phyloP scores from a whole-genome alignment of 2,888 invertebrate species.

The Tyria jacobaeae region DNA sequence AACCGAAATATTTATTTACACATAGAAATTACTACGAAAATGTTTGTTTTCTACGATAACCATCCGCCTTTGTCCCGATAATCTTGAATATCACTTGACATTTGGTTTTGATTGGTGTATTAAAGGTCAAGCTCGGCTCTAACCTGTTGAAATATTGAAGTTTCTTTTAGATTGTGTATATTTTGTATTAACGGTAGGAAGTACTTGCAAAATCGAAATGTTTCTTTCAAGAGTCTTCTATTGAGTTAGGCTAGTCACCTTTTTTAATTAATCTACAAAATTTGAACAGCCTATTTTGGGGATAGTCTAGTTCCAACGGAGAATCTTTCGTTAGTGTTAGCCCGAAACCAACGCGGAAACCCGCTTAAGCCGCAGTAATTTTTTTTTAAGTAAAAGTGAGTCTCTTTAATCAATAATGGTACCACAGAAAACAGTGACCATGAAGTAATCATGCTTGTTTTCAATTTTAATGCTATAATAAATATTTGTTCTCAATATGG shows the following conservation, averaged over 20 bases:
- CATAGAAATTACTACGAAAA: neutral
- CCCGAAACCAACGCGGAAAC: no score
- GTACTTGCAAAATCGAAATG: neutral
- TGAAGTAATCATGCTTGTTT: neutral
- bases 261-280: no score
- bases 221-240: neutral
- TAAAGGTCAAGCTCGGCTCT: conserved; percentile 1
- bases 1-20: neutral
- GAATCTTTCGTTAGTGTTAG: no score
- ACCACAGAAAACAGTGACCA: neutral
- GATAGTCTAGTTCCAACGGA: no score
- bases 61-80: conserved; percentile 18
- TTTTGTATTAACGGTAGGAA: no score
- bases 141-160: conserved; percentile 17
- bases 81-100: conserved; percentile 20
- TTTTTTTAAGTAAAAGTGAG: no score
- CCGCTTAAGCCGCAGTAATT: no score
- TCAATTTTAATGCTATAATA: neutral
- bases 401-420: no score
- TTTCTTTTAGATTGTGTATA: conserved; percentile 1
- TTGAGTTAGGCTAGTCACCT: neutral
- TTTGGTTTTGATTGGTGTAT: conserved; percentile 13
- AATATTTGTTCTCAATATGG: neutral
- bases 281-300: no score
- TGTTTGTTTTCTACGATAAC: conserved; percentile 19